Evolutionary conservation across 2,113 vertebrate genomes (phyloP).

Genomic region (Hippoglossus stenolepis): DNA sequence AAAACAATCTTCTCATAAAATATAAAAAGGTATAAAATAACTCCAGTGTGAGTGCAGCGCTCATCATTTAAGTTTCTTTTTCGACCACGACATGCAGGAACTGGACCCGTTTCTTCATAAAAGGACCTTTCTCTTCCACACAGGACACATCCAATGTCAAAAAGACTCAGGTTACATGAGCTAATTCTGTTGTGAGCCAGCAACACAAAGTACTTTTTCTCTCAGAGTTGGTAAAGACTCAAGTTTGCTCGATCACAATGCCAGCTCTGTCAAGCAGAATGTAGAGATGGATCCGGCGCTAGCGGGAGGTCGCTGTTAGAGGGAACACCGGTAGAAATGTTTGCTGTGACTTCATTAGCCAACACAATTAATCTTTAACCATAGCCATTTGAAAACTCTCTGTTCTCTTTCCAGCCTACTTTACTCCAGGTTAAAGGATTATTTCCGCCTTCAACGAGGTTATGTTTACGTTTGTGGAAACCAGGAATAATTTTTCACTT

Average conservation of each 20-base stretch:
- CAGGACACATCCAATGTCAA: conserved; percentile 47
- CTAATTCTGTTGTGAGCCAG: conserved; percentile 62
- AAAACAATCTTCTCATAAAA: background rate
- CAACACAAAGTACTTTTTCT: conserved; percentile 68
- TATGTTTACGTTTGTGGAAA: too few relatives aligned
- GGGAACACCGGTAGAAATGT: conserved; percentile 39
- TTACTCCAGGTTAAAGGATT: background rate
- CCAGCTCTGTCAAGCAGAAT: conserved; percentile 47
- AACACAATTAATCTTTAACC: background rate
- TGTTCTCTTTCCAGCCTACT: conserved; percentile 7
- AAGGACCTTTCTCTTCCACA: conserved; percentile 66
- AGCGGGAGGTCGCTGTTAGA: conserved; percentile 17
- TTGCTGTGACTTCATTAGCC: conserved; percentile 28
- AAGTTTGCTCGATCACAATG: conserved; percentile 21
- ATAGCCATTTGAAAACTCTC: conserved; percentile 2
- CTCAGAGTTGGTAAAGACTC: conserved; percentile 42
- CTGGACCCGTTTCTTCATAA: conserved; percentile 53
- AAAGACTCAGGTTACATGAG: conserved; percentile 68
- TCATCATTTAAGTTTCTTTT: conserved; percentile 28
- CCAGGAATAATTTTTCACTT: too few relatives aligned
- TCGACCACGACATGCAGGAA: conserved; percentile 32
- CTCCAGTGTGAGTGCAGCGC: background rate
- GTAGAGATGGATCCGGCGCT: conserved; percentile 35
- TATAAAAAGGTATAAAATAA: background rate
- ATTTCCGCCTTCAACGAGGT: too few relatives aligned